Evolutionary conservation across 2,888 invertebrate genomes (phyloP).

Genomic region (Crematogaster levior): DNA sequence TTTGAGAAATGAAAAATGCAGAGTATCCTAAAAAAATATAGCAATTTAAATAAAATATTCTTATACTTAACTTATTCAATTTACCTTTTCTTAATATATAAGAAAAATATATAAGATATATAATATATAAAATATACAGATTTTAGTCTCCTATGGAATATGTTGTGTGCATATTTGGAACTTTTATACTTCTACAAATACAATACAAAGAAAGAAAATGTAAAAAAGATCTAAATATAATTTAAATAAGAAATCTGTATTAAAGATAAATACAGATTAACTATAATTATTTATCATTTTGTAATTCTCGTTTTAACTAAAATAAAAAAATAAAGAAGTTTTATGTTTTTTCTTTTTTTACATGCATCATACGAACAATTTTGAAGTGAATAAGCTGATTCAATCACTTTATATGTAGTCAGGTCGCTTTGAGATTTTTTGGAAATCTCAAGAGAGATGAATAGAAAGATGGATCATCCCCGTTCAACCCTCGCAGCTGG

Average conservation of each 20-base stretch:
- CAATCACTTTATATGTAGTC: slow-evolving; percentile 45
- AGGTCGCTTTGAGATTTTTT: slow-evolving; percentile 65
- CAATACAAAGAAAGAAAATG: not conserved
- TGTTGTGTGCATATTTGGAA: not conserved
- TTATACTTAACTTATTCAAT: not conserved
- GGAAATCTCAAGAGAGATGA: slow-evolving; percentile 72
- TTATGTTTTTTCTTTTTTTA: not conserved
- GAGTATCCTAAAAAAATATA: not conserved
- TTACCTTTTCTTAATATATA: not conserved
- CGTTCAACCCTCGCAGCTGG: slow-evolving; percentile 82
- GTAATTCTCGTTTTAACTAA: not conserved
- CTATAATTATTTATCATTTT: slow-evolving; percentile 2
- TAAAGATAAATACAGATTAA: not conserved
- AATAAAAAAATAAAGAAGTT: not conserved
- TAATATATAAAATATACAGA: not conserved
- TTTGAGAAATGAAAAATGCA: not conserved
- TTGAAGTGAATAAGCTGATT: slow-evolving; percentile 55
- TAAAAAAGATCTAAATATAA: not conserved
- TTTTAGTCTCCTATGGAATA: not conserved
- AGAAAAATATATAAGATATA: no score
- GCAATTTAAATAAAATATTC: no score
- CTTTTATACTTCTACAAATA: not conserved
- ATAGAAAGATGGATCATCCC: slow-evolving; percentile 78
- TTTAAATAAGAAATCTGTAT: not conserved
- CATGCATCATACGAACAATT: not conserved